phyloP scores from a whole-genome alignment of 2,113 vertebrate species.

The Cyprinodon tularosa region DNA sequence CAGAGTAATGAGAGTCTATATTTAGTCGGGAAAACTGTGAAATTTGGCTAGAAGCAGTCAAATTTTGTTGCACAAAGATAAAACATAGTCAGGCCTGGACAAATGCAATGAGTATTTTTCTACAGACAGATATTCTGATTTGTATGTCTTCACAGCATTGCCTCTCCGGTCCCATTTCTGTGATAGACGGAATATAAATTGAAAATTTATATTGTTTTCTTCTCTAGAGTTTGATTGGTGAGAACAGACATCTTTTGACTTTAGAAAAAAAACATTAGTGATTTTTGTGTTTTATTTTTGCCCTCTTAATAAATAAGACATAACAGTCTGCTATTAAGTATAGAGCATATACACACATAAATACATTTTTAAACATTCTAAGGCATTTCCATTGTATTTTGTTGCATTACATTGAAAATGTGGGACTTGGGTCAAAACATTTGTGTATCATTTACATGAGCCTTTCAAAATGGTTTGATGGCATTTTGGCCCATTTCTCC shows the following conservation, averaged over 20 bases:
- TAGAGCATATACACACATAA: no score
- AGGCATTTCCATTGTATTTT: no score
- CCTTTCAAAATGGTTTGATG: no score
- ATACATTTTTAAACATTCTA: no score
- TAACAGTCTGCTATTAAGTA: constrained; percentile 7
- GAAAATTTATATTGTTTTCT: constrained; percentile 75
- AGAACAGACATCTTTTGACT: constrained; percentile 54
- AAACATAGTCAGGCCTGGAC: constrained; percentile 1
- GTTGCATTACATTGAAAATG: no score
- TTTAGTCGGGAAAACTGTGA: constrained; percentile 15
- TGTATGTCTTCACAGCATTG: constrained; percentile 53
- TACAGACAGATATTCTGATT: constrained; percentile 47
- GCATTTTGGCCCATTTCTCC: no score
- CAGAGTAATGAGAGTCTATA: constrained; percentile 22
- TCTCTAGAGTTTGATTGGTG: constrained; percentile 62
- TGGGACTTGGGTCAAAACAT: no score
- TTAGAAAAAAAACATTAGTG: constrained; percentile 1
- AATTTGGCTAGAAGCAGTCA: constrained; percentile 7
- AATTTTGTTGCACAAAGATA: constrained; percentile 6
- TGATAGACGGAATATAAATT: constrained; percentile 81
- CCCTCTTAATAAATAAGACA: constrained; percentile 40
- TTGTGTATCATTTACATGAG: no score
- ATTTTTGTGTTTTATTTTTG: constrained; percentile 15
- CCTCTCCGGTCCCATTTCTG: constrained; percentile 46
- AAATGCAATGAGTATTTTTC: constrained; percentile 38